Conservation (phyloP, 2,113 vertebrate species). For the Perca fluviatilis region DNA sequence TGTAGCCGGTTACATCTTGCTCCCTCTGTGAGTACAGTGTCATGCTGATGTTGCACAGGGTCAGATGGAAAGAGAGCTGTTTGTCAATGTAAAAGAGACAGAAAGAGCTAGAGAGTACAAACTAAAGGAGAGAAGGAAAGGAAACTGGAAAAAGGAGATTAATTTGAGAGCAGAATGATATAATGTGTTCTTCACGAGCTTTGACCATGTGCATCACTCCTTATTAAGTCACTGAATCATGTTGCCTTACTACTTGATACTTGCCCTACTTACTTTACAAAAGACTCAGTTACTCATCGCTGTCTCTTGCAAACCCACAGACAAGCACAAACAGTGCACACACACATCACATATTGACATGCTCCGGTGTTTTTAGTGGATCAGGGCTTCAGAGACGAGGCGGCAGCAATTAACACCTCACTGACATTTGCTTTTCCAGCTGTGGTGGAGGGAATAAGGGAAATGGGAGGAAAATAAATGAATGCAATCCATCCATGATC, state of each 20-base stretch:
- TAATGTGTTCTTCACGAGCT: conserved; percentile 1
- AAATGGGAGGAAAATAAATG: conserved; percentile 52
- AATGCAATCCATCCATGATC: conserved; percentile 33
- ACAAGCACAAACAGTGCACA: background rate
- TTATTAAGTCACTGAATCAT: conserved; percentile 20
- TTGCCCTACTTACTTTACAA: background rate
- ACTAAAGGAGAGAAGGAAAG: background rate
- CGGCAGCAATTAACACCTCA: conserved; percentile 71
- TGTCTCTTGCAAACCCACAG: conserved; percentile 4
- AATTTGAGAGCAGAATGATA: background rate
- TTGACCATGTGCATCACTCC: background rate
- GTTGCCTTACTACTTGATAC: background rate
- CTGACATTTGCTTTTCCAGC: conserved; percentile 72
- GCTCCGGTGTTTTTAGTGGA: conserved; percentile 50
- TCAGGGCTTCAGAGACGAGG: conserved; percentile 40
- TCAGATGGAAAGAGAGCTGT: conserved; percentile 57
- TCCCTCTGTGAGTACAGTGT: conserved; percentile 59
- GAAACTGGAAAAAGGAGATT: background rate
- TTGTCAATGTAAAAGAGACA: conserved; percentile 33
- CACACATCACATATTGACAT: conserved; percentile 40
- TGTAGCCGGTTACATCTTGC: conserved; percentile 53
- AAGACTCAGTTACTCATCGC: conserved; percentile 14
- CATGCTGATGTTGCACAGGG: conserved; percentile 62
- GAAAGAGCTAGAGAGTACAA: background rate
- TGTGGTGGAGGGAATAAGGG: conserved; percentile 56